A percentile compares a stretch with the other conserved stretches of the same genome.
These are phyloP conservation scores for Python bivittatus DNA, from an alignment of 2,113 vertebrate genomes.

Conservation along the genomic window DNA sequence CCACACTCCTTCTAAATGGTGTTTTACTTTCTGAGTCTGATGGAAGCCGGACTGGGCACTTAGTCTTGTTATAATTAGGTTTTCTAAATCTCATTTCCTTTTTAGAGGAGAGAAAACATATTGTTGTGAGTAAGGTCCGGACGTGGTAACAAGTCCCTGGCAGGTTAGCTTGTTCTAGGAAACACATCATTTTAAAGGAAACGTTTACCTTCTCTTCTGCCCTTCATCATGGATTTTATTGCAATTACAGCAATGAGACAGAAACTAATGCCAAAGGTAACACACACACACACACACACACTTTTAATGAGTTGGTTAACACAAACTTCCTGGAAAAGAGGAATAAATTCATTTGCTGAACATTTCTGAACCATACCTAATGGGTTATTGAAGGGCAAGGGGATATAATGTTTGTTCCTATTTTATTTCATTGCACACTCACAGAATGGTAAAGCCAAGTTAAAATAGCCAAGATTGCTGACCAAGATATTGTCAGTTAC, in stretches of 20 bases:
- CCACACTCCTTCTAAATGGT: constrained; percentile 27
- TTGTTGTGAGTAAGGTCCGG: constrained; percentile 72
- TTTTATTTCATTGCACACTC: constrained; percentile 36
- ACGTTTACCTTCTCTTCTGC: constrained; percentile 68
- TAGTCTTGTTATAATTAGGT: constrained; percentile 57
- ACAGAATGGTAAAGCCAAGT: constrained; percentile 14
- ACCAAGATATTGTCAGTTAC: constrained; percentile 40
- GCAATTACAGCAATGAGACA: constrained; percentile 64
- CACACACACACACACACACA: constrained; percentile 42
- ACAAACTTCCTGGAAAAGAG: constrained; percentile 53
- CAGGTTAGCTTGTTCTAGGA: constrained; percentile 67
- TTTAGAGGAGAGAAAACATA: constrained; percentile 66
- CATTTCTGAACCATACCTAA: constrained; percentile 37
- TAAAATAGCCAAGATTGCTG: constrained; percentile 12
- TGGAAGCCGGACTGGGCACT: constrained; percentile 1
- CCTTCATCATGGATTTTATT: constrained; percentile 68
- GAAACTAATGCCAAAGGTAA: constrained; percentile 66
- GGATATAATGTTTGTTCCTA: constrained; percentile 19
- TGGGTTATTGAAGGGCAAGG: constrained; percentile 42
- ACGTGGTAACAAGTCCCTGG: constrained; percentile 70
- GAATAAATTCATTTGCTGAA: constrained; percentile 53
- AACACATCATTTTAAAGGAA: constrained; percentile 67
- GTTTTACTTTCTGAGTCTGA: constrained; percentile 42
- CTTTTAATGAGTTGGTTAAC: constrained; percentile 70
- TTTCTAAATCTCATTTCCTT: constrained; percentile 71